Base-by-base conservation (phyloP, 2,888 invertebrate genomes). In the Seira musarum region DNA sequence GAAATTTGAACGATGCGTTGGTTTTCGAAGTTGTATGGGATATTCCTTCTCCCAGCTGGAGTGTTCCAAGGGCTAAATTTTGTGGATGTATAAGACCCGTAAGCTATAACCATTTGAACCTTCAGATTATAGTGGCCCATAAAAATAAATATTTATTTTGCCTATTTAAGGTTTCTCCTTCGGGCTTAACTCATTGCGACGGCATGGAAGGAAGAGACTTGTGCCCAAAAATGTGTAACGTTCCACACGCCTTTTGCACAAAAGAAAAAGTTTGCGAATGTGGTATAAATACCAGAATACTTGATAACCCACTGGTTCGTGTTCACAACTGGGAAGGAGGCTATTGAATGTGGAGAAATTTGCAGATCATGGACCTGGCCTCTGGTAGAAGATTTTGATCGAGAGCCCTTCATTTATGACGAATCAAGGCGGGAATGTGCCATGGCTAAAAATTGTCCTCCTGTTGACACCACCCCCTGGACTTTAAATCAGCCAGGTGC, bases 281-380 rank as follows among this genome's bases (percentile, higher is more conserved):
- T 30, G 69, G 65, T 0, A 22, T 46, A n/a, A 35, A 73, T 1
- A 17, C 49, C 1, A 22, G 40, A 8, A 15, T 76, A 5, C 19
- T 65, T 2, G 17, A 66, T 0, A 64, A 81, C 24, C 68, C 53
- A 1, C 21, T 71, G 22, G 40, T 83, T 35, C 79, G 83, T 0
- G 46, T 80, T 3, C 80, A 74, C 1, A 80, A 49, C 17, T 5
- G 75, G 72, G 2, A 79, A 75, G 46, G 83, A 83, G 22, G 49
- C 65, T 8, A 80, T 76, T 8, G 83, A 83, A 66, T 83, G 83
- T 53, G 81, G 80, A 1, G 83, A 83, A 77, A 61, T 61, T 1
- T 83, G 83, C 24, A 24, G 67, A 25, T 83, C 83, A 1, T 83
- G 83, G 83, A 72, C 74, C 17, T 83, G 83, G 83, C 83, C 83